A percentile compares a stretch with the other conserved stretches of the same genome.
Conservation (phyloP, 2,113 vertebrate genomes). For the Otus sunia region DNA sequence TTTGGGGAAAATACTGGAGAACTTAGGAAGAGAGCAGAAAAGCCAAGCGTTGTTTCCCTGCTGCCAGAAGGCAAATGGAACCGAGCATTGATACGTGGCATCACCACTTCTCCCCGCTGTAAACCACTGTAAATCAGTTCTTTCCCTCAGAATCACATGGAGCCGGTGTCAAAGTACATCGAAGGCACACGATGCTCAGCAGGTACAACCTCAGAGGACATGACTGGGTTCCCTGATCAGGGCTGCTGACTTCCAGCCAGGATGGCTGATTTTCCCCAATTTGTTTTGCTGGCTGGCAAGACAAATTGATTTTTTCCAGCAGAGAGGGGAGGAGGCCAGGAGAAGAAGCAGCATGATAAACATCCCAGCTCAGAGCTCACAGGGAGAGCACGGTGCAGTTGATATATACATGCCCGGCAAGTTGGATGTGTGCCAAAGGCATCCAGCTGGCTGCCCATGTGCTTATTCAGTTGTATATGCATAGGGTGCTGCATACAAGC, state of each 20-base stretch:
- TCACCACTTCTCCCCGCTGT: background rate
- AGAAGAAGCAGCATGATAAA: background rate
- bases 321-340: background rate
- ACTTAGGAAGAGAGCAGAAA: background rate
- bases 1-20: background rate
- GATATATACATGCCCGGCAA: background rate
- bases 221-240: background rate
- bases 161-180: background rate
- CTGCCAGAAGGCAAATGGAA: background rate
- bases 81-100: accelerated
- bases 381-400: background rate
- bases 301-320: background rate
- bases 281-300: background rate
- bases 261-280: background rate
- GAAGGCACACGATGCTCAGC: accelerated
- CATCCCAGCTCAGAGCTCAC: background rate
- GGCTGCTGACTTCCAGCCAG: background rate
- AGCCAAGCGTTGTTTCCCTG: background rate
- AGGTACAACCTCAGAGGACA: background rate
- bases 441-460: background rate
- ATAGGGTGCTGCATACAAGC: background rate
- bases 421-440: background rate
- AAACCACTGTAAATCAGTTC: background rate
- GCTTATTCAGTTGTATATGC: background rate
- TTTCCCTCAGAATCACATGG: background rate